Base-by-base conservation (phyloP, 2,888 invertebrate species). In the Nymphalis polychloros region DNA sequence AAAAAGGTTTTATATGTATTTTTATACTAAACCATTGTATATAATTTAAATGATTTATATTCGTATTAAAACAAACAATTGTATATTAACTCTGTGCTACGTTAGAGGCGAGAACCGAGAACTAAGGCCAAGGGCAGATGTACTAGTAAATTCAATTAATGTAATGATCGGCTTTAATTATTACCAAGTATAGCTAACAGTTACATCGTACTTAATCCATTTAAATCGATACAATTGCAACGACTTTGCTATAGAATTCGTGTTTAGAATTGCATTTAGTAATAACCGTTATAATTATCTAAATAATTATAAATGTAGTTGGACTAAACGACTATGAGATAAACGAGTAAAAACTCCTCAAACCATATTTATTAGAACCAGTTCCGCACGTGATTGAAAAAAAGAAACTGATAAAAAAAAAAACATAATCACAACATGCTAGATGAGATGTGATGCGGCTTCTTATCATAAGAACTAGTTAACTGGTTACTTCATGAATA, bases 91-190 rank as follows among this genome's bases (percentile, higher is more conserved):
- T 16, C 53, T 31, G 31, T 31, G 8, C 27, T 17, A n/a, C 27
- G 53, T 31, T 27, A 31, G 27, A 23, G 23, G 46, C 46, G 16
- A 60, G 68, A 62, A 79, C 77, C 77, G 75, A 81, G 80, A 77
- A 75, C 76, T 80, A 84, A 85, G 85, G 82, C 83, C 85, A 88
- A 87, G 88, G 87, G 78, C 83, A 77, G 72, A 78, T 76, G 75
- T 76, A 78, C 85, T 86, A 81, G 84, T 84, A 78, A 84, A 82
- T 76, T 79, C 78, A 71, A 72, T 73, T 71, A 57, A 70, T 69
- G 70, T 55, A 47, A 71, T 55, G 65, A 59, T 53, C 60, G 52
- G 53, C 60, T 59, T 60, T 52, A 67, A 67, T 65, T 59, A 48
- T 59, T 59, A 60, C 48, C n/a, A 48, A 59, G 57, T 52, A 66